Evolutionary conservation across 2,888 invertebrate genomes (phyloP), one percentile per base, ranked within the genome.

Genomic region (Drosophila kokeensis): DNA sequence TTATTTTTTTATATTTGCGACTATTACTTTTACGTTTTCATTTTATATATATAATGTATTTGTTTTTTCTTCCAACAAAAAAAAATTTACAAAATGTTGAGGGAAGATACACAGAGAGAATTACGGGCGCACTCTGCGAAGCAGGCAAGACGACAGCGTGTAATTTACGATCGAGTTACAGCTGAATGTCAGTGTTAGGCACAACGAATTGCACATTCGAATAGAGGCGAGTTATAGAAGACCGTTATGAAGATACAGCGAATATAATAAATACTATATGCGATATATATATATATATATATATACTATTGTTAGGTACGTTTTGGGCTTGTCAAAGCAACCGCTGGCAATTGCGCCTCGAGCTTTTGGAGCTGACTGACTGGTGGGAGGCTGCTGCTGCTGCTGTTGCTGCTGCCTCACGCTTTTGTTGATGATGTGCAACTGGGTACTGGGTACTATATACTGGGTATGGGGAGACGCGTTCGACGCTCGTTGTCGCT

Each of bases 151-250:
- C 58, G 64, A 58, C 66, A 69, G 63, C 72, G 73, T 72, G 72
- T 62, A 71, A 73, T 73, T 72, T 61, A 60, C 60, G 86, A 83
- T 83, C 89, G 62, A 61, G 71, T 85, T 83, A 76, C 83, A 66
- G 76, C 69, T 57, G 62, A 42, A 68, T 53, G 40, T 42, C 53
- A 30, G 64, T 65, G 21, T 13, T 65, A 55, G 45, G 53, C 45
- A 59, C 34, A 62, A 50, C 61, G 57, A 74, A 63, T 38, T 13
- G 42, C 42, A 48, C 40, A 30, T 49, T 42, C 2, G 54, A 67
- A 58, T 49, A 18, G 21, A 58, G 53, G 48, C 81, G 55, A 58
- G 45, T 45, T 42, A 57, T 57, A 61, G 59, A 30, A 61, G 24
- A 36, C 38, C 55, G 68, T 49, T 63, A 50, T 53, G 32, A 48